A percentile compares a stretch with the other conserved stretches of the same genome.
phyloP scores from a whole-genome alignment of 2,888 invertebrate genomes.

The Phoenoteleia sp. region DNA sequence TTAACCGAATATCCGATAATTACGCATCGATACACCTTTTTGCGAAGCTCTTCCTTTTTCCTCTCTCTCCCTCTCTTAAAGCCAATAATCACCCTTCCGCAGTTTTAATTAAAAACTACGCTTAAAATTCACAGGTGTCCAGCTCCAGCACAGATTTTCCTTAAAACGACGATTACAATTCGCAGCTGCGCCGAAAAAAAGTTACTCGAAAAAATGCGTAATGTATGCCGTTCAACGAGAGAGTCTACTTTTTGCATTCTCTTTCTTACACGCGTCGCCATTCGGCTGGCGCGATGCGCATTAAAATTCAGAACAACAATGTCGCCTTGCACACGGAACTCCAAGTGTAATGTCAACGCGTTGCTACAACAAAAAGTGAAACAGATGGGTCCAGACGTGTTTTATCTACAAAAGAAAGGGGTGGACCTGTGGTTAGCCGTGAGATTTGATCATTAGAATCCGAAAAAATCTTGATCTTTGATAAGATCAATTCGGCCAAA shows the following conservation, averaged over 20 bases:
- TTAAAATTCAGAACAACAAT: constrained; percentile 69
- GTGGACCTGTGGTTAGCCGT: too few species aligned
- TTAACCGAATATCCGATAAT: neutral
- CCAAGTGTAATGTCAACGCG: constrained; percentile 63
- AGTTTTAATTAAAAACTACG: constrained; percentile 44
- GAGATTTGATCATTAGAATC: too few species aligned
- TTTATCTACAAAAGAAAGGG: too few species aligned
- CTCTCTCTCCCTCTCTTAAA: neutral
- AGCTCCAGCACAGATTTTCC: constrained; percentile 33
- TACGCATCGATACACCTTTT: neutral
- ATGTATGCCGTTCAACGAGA: constrained; percentile 54
- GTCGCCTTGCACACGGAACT: constrained; percentile 50
- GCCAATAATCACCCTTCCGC: constrained; percentile 24
- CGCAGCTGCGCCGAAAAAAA: constrained; percentile 44
- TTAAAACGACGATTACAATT: constrained; percentile 58
- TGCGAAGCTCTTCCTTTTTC: neutral
- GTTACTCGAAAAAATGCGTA: constrained; percentile 55
- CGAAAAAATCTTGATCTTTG: too few species aligned
- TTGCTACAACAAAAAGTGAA: constrained; percentile 54
- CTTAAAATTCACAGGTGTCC: constrained; percentile 54
- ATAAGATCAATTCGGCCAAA: too few species aligned
- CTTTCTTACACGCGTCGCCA: constrained; percentile 46
- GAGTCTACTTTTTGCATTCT: constrained; percentile 41
- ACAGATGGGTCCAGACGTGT: constrained; percentile 50
- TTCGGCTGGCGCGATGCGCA: constrained; percentile 40